Percentiles rank a stretch among this genome's conserved stretches.
phyloP scores from a whole-genome alignment of 2,888 invertebrate genomes.

The Caenorhabditis becei region DNA sequence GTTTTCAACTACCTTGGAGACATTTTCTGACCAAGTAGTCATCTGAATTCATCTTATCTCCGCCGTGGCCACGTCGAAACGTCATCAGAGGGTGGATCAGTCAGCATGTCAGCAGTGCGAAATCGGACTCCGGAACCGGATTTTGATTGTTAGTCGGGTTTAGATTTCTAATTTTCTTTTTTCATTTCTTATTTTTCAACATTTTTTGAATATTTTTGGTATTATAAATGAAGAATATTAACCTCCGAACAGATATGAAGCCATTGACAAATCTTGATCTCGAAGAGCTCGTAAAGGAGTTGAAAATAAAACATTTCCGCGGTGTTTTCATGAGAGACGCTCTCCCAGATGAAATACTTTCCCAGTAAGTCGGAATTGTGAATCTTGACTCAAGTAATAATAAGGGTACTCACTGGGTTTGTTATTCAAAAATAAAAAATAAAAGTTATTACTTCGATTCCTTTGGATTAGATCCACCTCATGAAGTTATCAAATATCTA shows the following conservation, averaged over 20 bases:
- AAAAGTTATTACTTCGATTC: constrained; percentile 46
- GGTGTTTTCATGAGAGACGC: constrained; percentile 60
- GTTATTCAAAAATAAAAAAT: constrained; percentile 36
- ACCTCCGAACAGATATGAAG: constrained; percentile 26
- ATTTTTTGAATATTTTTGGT: constrained; percentile 13
- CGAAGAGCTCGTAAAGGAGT: constrained; percentile 29
- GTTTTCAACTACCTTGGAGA: no score
- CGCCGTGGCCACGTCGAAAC: no score
- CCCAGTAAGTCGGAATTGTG: constrained; percentile 51
- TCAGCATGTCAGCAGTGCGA: no score
- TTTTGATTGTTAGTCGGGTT: constrained; percentile 37
- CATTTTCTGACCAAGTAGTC: no score
- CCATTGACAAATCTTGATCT: constrained; percentile 53
- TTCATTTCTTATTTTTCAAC: not conserved
- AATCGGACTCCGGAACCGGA: no score
- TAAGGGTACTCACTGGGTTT: constrained; percentile 6
- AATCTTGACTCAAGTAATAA: constrained; percentile 41
- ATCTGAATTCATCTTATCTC: no score
- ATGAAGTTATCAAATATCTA: constrained; percentile 26
- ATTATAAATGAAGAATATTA: constrained; percentile 12
- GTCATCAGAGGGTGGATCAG: no score
- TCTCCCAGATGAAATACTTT: constrained; percentile 33
- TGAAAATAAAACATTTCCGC: constrained; percentile 50
- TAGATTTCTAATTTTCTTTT: no score
- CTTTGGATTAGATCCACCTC: constrained; percentile 55